Conservation (phyloP, 2,888 invertebrate genomes). For the Hypselothyrea guttata region DNA sequence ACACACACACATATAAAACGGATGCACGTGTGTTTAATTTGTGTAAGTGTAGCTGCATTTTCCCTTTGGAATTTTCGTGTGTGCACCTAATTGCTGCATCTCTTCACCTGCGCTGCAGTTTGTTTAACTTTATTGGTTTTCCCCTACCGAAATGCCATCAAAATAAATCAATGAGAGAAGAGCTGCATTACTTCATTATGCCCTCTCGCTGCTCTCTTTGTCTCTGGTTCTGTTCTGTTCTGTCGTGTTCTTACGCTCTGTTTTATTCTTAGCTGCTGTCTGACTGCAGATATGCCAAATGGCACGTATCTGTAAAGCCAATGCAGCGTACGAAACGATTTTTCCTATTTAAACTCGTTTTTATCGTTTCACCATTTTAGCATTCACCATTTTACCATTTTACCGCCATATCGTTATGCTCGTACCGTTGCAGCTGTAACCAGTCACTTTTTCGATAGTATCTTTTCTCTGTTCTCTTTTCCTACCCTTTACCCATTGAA, state of each 20-base stretch:
- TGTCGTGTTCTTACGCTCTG: background rate
- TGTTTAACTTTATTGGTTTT: constrained; percentile 38
- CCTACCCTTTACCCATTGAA: too few species aligned
- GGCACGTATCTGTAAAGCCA: constrained; percentile 15
- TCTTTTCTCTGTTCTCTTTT: too few species aligned
- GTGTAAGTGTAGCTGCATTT: constrained; percentile 50
- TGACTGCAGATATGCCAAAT: constrained; percentile 42
- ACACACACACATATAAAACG: too few species aligned
- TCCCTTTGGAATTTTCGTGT: constrained; percentile 14
- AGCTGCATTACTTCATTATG: constrained; percentile 68
- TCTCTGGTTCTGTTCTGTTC: too few species aligned
- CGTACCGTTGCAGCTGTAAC: constrained; percentile 2
- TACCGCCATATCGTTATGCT: constrained; percentile 2
- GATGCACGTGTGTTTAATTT: constrained; percentile 61
- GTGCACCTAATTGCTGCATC: constrained; percentile 42
- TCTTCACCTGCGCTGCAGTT: constrained; percentile 12
- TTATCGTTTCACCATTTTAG: constrained; percentile 25
- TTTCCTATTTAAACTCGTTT: constrained; percentile 63
- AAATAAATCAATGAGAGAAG: constrained; percentile 66
- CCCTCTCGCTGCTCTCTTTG: background rate
- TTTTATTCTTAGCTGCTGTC: constrained; percentile 1
- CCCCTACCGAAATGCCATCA: constrained; percentile 18
- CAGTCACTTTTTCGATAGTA: constrained; percentile 38
- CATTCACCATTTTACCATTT: constrained; percentile 24
- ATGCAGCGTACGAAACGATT: constrained; percentile 44